Evolutionary conservation across 2,113 vertebrate species (phyloP).

Genomic region (Caranx ignobilis): DNA sequence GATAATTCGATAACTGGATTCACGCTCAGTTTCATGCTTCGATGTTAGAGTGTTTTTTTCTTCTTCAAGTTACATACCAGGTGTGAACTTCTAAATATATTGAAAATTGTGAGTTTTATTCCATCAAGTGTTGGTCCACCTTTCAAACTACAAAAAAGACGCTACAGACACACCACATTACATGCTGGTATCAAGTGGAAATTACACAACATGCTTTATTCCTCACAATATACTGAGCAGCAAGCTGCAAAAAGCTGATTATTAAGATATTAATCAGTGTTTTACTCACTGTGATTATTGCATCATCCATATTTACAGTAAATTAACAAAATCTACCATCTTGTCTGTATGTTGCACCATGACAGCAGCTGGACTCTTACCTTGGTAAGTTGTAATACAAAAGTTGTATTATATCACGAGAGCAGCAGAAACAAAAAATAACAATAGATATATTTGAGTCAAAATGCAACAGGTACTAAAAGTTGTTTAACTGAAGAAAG

Average conservation of each 20-base stretch:
- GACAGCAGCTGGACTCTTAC: no score
- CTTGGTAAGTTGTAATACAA: no score
- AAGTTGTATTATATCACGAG: no score
- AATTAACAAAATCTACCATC: no score
- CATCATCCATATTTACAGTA: no score
- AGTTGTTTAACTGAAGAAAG: no score
- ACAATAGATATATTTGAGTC: background rate
- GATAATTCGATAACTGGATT: conserved; percentile 34
- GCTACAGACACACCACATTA: background rate
- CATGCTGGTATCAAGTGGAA: background rate
- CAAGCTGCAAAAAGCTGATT: no score
- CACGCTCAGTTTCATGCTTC: no score
- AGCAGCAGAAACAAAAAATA: no score
- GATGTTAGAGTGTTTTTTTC: background rate
- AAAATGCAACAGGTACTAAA: background rate
- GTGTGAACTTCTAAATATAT: background rate
- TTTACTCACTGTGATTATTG: no score
- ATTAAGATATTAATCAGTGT: no score
- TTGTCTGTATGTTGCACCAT: no score
- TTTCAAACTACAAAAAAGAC: background rate
- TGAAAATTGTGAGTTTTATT: background rate
- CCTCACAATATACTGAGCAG: background rate
- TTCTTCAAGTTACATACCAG: background rate
- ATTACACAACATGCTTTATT: background rate
- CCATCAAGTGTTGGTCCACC: background rate